phyloP scores from a whole-genome alignment of 2,113 vertebrate genomes.

The Cololabis saira region DNA sequence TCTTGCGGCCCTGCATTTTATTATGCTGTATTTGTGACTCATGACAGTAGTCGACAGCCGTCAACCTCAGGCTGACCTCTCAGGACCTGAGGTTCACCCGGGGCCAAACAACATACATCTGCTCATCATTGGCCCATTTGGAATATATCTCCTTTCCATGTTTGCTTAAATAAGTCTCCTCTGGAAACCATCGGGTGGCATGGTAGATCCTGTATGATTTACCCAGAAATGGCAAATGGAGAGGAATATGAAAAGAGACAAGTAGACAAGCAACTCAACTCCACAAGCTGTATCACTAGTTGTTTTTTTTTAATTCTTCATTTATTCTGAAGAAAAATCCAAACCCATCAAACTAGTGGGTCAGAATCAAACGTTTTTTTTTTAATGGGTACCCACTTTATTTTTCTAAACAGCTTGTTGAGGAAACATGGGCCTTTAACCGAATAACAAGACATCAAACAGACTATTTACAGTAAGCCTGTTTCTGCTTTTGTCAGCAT shows the following conservation, averaged over 20 bases:
- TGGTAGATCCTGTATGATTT: slow-evolving; percentile 33
- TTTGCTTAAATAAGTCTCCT: slow-evolving; percentile 62
- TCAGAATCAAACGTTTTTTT: background rate
- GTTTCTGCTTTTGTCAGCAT: too few relatives aligned
- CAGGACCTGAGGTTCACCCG: slow-evolving; percentile 29
- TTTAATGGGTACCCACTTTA: too few relatives aligned
- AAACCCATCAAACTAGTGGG: background rate
- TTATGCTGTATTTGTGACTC: slow-evolving; percentile 42
- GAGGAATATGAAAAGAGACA: slow-evolving; percentile 16
- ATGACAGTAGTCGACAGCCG: background rate
- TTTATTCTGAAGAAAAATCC: background rate
- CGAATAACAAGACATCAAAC: too few relatives aligned
- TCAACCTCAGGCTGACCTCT: background rate
- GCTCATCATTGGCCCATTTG: slow-evolving; percentile 50
- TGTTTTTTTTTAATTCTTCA: background rate
- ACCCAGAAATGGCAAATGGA: slow-evolving; percentile 24
- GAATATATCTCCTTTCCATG: slow-evolving; percentile 61
- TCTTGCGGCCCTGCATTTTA: slow-evolving; percentile 20
- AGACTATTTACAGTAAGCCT: too few relatives aligned
- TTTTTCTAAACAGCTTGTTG: too few relatives aligned
- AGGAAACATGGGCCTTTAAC: too few relatives aligned
- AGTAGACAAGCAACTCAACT: background rate
- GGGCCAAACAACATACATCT: slow-evolving; percentile 21
- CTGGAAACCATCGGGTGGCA: slow-evolving; percentile 21
- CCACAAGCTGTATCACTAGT: too few relatives aligned